phyloP scores from a whole-genome alignment of 53 echinoderm and acorn worm genomes.

The Pentamera pediparva region DNA sequence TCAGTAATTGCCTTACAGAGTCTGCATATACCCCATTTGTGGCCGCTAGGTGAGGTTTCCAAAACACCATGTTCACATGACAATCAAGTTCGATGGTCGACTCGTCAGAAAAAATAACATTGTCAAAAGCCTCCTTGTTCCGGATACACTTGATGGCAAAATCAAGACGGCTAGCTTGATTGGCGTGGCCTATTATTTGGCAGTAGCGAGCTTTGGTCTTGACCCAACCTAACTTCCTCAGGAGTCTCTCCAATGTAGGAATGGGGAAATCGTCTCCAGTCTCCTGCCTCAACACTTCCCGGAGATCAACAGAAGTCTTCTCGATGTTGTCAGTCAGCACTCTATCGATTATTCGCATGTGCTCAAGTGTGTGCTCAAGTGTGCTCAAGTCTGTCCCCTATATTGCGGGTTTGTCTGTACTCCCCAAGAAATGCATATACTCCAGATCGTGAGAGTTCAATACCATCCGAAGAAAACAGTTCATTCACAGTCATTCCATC shows the following conservation, averaged over 20 bases:
- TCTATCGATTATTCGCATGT: slow-evolving; percentile 9
- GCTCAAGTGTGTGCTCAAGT: neutral
- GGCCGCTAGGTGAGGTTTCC: neutral
- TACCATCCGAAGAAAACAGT: slow-evolving; percentile 4
- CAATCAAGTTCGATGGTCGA: slow-evolving; percentile 2
- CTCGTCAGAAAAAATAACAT: slow-evolving; percentile 18
- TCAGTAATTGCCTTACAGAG: neutral
- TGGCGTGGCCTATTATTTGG: neutral
- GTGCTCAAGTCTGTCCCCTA: neutral
- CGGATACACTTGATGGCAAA: slow-evolving; percentile 5
- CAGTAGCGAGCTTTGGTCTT: neutral
- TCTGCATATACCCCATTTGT: slow-evolving; percentile 6
- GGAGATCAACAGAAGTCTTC: slow-evolving; percentile 1
- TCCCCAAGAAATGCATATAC: neutral
- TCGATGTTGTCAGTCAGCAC: neutral
- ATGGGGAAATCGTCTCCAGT: neutral
- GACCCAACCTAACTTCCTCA: neutral
- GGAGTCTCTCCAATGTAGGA: neutral
- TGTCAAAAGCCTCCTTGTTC: neutral
- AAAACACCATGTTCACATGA: slow-evolving; percentile 1
- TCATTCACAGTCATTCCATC: neutral
- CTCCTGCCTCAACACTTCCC: neutral
- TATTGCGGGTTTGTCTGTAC: neutral
- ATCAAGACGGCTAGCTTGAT: slow-evolving; percentile 9
- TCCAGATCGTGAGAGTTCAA: neutral